Evolutionary conservation across 2,797 vertebrate genomes (phyloP).

Genomic region (Scleropages formosus): DNA sequence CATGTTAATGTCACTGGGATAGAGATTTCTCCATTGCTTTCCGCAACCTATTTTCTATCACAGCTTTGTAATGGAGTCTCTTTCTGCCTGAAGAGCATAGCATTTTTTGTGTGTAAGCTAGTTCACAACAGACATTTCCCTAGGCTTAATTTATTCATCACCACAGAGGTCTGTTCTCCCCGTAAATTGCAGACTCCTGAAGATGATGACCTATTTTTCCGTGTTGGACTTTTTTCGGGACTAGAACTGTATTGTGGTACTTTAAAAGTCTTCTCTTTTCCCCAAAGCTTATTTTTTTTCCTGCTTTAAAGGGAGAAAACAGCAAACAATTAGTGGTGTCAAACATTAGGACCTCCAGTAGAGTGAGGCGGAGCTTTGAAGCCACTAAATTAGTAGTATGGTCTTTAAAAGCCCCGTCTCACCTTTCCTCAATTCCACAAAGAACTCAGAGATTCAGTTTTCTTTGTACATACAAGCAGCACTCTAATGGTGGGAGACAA

Average conservation of each 20-base stretch:
- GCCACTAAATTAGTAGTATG: neutral
- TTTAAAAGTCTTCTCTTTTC: neutral
- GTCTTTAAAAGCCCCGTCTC: too few species aligned
- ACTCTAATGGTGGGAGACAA: too few species aligned
- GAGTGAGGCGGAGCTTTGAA: neutral
- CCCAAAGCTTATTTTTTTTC: neutral
- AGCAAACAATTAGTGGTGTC: neutral
- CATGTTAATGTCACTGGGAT: neutral
- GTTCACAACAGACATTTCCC: neutral
- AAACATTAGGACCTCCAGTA: neutral
- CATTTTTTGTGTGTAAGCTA: neutral
- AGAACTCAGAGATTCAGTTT: too few species aligned
- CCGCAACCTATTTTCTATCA: neutral
- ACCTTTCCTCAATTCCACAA: too few species aligned
- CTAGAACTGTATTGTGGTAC: neutral
- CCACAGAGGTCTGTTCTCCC: neutral
- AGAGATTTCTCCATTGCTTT: neutral
- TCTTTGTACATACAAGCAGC: too few species aligned
- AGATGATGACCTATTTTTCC: conserved; percentile 20
- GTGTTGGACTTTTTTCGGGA: neutral
- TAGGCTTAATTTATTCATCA: conserved; percentile 17
- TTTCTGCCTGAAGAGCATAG: neutral
- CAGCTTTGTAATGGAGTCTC: conserved; percentile 3
- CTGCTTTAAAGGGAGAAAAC: neutral
- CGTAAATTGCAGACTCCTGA: neutral